These are phyloP conservation scores for Dorcus hopei DNA, from an alignment of 2,888 invertebrate species.

Conservation along the genomic window DNA sequence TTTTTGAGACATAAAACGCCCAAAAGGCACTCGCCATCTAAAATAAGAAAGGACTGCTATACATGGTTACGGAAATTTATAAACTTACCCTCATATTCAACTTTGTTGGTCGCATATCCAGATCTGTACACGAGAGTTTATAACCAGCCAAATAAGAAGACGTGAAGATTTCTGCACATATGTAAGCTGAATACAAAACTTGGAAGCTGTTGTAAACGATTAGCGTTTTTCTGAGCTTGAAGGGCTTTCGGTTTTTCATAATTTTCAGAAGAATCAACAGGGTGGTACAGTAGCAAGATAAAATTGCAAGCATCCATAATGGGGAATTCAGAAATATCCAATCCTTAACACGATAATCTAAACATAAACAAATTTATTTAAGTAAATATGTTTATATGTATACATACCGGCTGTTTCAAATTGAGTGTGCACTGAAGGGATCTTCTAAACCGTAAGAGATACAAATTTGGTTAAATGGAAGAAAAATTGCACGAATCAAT, in stretches of 20 bases:
- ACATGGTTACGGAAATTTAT: not conserved
- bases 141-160: slow-evolving; percentile 68
- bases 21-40: slow-evolving; percentile 87
- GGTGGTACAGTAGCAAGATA: slow-evolving; percentile 70
- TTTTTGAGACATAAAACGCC: slow-evolving; percentile 93
- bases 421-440: no score
- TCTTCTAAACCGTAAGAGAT: no score
- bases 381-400: not conserved
- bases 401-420: no score
- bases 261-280: slow-evolving; percentile 76
- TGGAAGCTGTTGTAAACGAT: slow-evolving; percentile 83
- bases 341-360: slow-evolving; percentile 72
- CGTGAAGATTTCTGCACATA: slow-evolving; percentile 67
- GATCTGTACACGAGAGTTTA: slow-evolving; percentile 62
- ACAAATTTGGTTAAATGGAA: no score
- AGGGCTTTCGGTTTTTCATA: slow-evolving; percentile 85
- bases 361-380: slow-evolving; percentile 10
- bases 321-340: slow-evolving; percentile 83
- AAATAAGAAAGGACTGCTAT: slow-evolving; percentile 22
- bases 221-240: slow-evolving; percentile 69
- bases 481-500: no score
- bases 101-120: slow-evolving; percentile 64
- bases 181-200: slow-evolving; percentile 71
- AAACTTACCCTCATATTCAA: slow-evolving; percentile 60
- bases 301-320: slow-evolving; percentile 72